phyloP scores from a whole-genome alignment of 2,888 invertebrate species.

The Halictus ligatus region DNA sequence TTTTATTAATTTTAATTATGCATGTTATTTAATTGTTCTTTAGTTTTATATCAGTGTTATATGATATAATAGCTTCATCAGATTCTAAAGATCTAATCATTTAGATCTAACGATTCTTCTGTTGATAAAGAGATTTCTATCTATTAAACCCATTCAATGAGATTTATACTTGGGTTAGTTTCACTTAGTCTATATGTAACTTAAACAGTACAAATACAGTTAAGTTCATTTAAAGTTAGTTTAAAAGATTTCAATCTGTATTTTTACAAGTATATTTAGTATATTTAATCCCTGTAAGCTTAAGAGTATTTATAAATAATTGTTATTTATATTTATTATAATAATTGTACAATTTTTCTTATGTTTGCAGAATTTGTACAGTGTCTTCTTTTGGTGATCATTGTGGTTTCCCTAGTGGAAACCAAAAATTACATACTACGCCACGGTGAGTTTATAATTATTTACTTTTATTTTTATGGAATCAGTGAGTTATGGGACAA shows the following conservation, averaged over 20 bases:
- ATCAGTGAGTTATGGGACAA: neutral
- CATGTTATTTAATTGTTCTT: neutral
- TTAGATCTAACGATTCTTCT: neutral
- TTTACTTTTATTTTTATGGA: neutral
- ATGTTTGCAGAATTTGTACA: constrained; percentile 51
- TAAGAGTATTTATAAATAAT: neutral
- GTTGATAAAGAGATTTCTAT: neutral
- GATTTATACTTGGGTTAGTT: neutral
- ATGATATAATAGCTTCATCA: neutral
- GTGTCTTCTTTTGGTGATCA: constrained; percentile 74
- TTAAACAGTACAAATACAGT: neutral
- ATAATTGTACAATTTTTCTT: constrained; percentile 36
- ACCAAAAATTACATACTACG: constrained; percentile 78
- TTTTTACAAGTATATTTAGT: neutral
- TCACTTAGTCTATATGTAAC: neutral
- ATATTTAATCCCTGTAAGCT: neutral
- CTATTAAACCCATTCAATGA: neutral
- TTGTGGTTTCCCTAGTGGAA: constrained; percentile 80
- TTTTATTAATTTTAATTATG: neutral
- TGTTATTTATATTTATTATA: constrained; percentile 1
- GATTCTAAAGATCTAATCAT: neutral
- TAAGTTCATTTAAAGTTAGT: neutral
- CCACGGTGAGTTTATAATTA: constrained; percentile 76
- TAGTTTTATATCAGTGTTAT: neutral
- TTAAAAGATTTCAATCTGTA: neutral